Evolutionary conservation across 2,113 vertebrate species (phyloP).

Genomic region (Phainopepla nitens): DNA sequence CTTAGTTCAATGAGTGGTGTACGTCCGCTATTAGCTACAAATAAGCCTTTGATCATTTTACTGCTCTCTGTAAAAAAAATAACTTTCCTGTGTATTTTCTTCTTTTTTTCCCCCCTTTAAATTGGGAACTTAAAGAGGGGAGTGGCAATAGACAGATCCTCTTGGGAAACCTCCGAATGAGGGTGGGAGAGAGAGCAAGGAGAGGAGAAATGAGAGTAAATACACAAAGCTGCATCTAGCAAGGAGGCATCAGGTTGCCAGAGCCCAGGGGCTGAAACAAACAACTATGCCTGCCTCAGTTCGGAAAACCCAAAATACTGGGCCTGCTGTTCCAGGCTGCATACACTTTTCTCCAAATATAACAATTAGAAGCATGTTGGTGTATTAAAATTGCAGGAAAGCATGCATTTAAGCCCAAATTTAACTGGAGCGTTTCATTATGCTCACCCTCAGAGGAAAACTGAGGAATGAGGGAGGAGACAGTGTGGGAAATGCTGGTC

Average conservation of each 20-base stretch:
- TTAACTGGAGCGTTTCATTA: not conserved
- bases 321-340: not conserved
- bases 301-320: not conserved
- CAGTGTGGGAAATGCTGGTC: not conserved
- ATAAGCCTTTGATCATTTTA: slow-evolving; percentile 64
- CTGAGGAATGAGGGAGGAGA: not conserved
- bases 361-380: not conserved
- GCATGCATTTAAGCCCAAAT: not conserved
- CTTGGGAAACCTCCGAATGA: not conserved
- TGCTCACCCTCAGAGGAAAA: not conserved
- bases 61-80: slow-evolving; percentile 18
- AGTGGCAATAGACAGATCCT: not conserved
- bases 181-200: not conserved
- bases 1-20: slow-evolving; percentile 19
- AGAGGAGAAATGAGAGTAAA: not conserved
- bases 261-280: not conserved
- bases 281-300: not conserved
- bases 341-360: not conserved
- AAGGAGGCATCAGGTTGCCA: not conserved
- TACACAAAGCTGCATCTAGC: not conserved
- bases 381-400: not conserved
- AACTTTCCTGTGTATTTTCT: not conserved
- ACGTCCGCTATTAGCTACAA: not conserved
- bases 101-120: not conserved
- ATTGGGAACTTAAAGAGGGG: not conserved